Conservation (phyloP, 2,797 vertebrate genomes). For the Diplodus puntazzo region DNA sequence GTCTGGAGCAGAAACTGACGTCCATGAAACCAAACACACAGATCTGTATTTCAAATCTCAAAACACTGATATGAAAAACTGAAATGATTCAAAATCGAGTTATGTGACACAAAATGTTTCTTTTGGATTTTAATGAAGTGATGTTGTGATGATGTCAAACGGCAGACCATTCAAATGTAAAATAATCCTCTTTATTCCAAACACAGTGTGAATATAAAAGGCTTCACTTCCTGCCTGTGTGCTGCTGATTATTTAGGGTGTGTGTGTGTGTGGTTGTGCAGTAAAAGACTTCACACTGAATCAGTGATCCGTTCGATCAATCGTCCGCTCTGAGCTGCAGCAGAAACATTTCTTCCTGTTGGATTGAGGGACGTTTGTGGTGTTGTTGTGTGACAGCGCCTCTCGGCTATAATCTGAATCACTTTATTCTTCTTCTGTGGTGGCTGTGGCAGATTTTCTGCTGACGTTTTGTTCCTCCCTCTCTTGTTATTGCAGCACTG, state of each 20-base stretch:
- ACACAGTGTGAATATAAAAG: background rate
- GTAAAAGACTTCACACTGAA: conserved; percentile 30
- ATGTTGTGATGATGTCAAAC: no score
- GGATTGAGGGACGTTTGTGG: conserved; percentile 32
- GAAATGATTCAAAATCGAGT: no score
- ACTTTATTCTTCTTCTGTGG: conserved; percentile 25
- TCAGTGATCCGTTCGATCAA: conserved; percentile 17
- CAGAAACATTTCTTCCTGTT: conserved; percentile 25
- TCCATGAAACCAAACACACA: no score
- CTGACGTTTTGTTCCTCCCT: conserved; percentile 47
- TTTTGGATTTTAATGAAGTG: no score
- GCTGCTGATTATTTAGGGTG: background rate
- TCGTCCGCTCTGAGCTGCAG: conserved; percentile 4
- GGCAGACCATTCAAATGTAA: no score
- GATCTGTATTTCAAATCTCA: no score
- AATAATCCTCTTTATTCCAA: no score
- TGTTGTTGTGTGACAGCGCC: conserved; percentile 25
- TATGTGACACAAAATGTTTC: no score
- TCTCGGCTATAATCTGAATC: conserved; percentile 40
- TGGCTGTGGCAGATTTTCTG: conserved; percentile 40
- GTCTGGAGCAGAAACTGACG: no score
- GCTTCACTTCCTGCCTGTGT: background rate
- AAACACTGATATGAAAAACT: no score
- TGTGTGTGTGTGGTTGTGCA: background rate
- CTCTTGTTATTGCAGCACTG: conserved; percentile 48